phyloP scores from a whole-genome alignment of 2,797 vertebrate genomes.

The Microchirus variegatus region DNA sequence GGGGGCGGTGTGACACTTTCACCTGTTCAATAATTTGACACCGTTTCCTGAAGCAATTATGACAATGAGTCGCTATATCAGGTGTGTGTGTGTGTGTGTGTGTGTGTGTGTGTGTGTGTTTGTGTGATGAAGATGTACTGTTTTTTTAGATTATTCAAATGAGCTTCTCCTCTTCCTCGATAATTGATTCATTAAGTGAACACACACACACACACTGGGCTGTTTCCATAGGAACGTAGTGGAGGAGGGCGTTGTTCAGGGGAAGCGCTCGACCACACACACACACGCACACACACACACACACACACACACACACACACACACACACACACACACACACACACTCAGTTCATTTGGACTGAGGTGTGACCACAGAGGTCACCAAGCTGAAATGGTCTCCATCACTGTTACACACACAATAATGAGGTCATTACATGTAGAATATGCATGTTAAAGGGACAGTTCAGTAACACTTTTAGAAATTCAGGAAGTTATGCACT shows the following conservation, averaged over 20 bases:
- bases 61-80: neutral
- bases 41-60: constrained; percentile 18
- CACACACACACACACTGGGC: constrained; percentile 23
- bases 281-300: constrained; percentile 39
- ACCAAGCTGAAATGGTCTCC: too few species aligned
- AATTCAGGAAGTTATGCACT: too few species aligned
- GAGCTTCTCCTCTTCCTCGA: too few species aligned
- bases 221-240: constrained; percentile 74
- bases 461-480: too few species aligned
- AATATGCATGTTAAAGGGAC: too few species aligned
- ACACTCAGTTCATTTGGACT: constrained; percentile 28
- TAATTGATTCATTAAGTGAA: constrained; percentile 17
- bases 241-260: constrained; percentile 50
- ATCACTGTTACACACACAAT: too few species aligned
- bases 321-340: constrained; percentile 47
- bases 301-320: constrained; percentile 48
- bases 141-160: too few species aligned
- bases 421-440: too few species aligned
- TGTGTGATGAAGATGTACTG: too few species aligned
- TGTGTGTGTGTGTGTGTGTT: constrained; percentile 15
- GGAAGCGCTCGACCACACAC: constrained; percentile 57
- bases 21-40: neutral
- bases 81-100: constrained; percentile 3
- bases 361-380: constrained; percentile 10
- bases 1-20: constrained; percentile 50